These are phyloP conservation scores for Orgyia antiqua DNA, from an alignment of 2,888 invertebrate genomes.

Conservation along the genomic window DNA sequence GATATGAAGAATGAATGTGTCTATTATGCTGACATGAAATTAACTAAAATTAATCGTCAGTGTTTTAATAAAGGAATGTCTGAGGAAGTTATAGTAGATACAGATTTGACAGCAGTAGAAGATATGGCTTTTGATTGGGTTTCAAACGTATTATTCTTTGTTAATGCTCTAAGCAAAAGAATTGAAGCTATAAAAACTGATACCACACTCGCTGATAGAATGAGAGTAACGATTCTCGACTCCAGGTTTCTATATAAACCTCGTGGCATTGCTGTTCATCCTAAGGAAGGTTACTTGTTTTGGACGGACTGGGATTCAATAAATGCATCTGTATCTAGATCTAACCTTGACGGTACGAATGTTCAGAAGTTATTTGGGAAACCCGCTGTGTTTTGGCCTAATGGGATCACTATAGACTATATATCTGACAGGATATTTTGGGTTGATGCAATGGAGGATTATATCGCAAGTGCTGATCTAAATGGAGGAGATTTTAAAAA, in stretches of 20 bases:
- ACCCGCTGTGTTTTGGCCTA: slow-evolving; percentile 89
- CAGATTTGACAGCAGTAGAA: slow-evolving; percentile 88
- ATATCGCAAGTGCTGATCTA: slow-evolving; percentile 86
- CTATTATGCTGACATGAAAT: slow-evolving; percentile 92
- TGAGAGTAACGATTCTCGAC: slow-evolving; percentile 87
- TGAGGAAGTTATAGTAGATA: slow-evolving; percentile 85
- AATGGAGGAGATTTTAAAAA: slow-evolving; percentile 83
- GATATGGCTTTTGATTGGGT: slow-evolving; percentile 95
- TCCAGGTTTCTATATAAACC: slow-evolving; percentile 83
- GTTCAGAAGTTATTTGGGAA: slow-evolving; percentile 81
- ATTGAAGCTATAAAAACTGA: slow-evolving; percentile 89
- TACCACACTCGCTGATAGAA: slow-evolving; percentile 78
- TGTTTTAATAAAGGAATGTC: slow-evolving; percentile 83
- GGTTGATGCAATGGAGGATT: slow-evolving; percentile 91
- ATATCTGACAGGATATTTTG: slow-evolving; percentile 90
- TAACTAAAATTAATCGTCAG: slow-evolving; percentile 87
- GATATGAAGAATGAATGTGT: slow-evolving; percentile 90
- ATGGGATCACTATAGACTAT: slow-evolving; percentile 91
- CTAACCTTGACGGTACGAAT: slow-evolving; percentile 87
- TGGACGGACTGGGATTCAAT: slow-evolving; percentile 93
- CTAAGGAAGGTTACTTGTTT: slow-evolving; percentile 86
- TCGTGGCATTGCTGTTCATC: slow-evolving; percentile 90
- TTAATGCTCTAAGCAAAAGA: slow-evolving; percentile 87
- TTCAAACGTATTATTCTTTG: slow-evolving; percentile 90
- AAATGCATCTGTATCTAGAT: slow-evolving; percentile 87